Conservation (phyloP, 1,140 invertebrate genomes). For the Drosophila tsacasi region DNA sequence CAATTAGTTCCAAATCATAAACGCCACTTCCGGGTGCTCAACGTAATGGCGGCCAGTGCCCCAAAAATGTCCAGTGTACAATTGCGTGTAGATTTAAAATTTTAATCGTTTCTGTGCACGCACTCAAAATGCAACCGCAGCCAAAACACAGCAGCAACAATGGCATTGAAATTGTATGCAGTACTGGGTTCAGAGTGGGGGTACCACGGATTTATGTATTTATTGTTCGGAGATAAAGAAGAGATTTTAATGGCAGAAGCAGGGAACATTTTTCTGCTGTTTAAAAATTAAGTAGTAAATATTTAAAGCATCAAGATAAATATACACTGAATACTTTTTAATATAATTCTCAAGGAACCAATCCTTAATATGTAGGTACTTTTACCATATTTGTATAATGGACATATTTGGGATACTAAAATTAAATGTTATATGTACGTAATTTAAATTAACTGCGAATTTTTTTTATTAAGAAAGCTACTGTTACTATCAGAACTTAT, state of each 20-base stretch:
- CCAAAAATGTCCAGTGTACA: constrained; percentile 35
- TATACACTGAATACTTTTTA: neutral
- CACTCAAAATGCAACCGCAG: constrained; percentile 55
- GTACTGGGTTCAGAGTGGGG: neutral
- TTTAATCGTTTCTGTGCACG: constrained; percentile 75
- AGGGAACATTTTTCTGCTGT: neutral
- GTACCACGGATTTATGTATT: constrained; percentile 10
- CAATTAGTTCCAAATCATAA: constrained; percentile 84
- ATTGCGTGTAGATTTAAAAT: constrained; percentile 81
- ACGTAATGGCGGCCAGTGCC: constrained; percentile 1
- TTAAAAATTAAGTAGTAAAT: neutral
- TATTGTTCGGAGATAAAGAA: constrained; percentile 28
- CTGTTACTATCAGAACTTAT: no score
- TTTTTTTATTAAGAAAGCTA: no score
- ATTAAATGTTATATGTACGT: no score
- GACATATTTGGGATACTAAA: no score
- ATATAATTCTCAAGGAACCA: neutral
- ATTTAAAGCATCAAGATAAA: neutral
- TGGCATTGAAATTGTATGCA: constrained; percentile 55
- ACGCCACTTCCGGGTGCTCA: constrained; percentile 70
- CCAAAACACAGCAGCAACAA: constrained; percentile 49
- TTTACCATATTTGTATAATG: no score
- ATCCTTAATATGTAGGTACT: neutral
- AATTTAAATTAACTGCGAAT: no score
- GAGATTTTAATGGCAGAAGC: neutral